Evolutionary conservation across 2,797 vertebrate species (phyloP).

Genomic region (Hyperoplus immaculatus): DNA sequence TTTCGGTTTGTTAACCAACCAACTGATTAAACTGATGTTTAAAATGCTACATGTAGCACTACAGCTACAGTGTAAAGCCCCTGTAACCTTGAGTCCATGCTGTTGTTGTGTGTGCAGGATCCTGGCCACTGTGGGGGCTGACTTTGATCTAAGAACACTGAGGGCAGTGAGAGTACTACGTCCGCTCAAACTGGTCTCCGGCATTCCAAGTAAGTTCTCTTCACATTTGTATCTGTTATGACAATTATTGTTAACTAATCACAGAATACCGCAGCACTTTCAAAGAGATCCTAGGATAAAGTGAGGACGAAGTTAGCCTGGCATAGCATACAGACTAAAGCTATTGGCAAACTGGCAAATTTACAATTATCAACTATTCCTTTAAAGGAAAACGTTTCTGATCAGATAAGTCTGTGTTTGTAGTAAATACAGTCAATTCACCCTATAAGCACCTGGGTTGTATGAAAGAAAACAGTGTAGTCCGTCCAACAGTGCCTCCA

Average conservation of each 20-base stretch:
- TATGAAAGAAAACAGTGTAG: too few relatives aligned
- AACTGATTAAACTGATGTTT: not conserved
- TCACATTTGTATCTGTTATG: not conserved
- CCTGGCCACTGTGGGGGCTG: slow-evolving; percentile 92
- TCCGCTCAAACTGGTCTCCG: slow-evolving; percentile 95
- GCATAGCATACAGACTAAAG: not conserved
- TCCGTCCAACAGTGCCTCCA: too few relatives aligned
- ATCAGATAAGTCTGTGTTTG: not conserved
- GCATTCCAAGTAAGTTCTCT: slow-evolving; percentile 94
- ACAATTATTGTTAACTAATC: not conserved
- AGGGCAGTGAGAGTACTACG: slow-evolving; percentile 94
- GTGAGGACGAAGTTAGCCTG: not conserved
- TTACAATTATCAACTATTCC: not conserved
- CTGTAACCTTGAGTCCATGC: not conserved
- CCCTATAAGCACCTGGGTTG: not conserved
- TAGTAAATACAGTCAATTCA: not conserved
- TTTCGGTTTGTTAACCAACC: not conserved
- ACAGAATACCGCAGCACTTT: not conserved
- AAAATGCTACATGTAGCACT: not conserved
- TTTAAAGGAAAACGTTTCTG: not conserved
- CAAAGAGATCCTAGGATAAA: not conserved
- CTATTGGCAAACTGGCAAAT: not conserved
- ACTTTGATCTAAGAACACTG: slow-evolving; percentile 95
- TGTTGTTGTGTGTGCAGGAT: slow-evolving; percentile 86
- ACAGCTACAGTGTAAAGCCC: not conserved